Base-by-base conservation (phyloP, 92 coral and sea anemone species). In the Palythoa grandis region DNA sequence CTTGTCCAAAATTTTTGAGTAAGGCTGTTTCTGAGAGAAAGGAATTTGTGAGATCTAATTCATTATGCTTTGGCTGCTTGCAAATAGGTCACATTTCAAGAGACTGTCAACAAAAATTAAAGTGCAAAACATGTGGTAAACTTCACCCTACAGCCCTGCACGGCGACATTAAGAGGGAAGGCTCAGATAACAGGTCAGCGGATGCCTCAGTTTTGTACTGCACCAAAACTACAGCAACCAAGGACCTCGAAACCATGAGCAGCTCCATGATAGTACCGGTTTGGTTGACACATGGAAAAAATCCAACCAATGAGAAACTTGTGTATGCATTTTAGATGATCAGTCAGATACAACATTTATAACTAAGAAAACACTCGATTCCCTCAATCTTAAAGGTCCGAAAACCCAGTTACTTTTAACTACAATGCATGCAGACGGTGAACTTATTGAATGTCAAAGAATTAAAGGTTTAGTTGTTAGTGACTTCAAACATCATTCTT, bases 321-420 rank as follows among this genome's bases (percentile, higher is more conserved):
- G 86, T 92, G 16, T 90, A 90, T 23, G 95, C 95, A 38, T 90
- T 13, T 65, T 92, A 74, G 95, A 92, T 53, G 87, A 92, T n/a
- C 90, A 87, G 65, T 84, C n/a, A n/a, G n/a, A n/a, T n/a, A n/a
- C n/a, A n/a, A n/a, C n/a, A 11, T 92, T 89, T 76, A 25, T 87
- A n/a, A 37, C 79, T 53, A 74, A 84, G 61, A 67, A 72, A 24
- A 40, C 70, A 43, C 53, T 86, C 39, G 19, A 67, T 25, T 67
- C 77, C n/a, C 83, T 93, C 56, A 88, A 83, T 23, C 66, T 86
- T 12, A 52, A 72, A 19, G 95, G 93, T n/a, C 90, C 80, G 3
- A 79, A 86, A 57, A 90, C 87, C 10, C 88, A 73, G 19, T 77
- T 92, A 53, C 48, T 71, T 25, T 63, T 92, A 14, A 70, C 87